Conservation (phyloP, 53 echinoderm and acorn worm genomes). For the Temnopleurus reevesii region DNA sequence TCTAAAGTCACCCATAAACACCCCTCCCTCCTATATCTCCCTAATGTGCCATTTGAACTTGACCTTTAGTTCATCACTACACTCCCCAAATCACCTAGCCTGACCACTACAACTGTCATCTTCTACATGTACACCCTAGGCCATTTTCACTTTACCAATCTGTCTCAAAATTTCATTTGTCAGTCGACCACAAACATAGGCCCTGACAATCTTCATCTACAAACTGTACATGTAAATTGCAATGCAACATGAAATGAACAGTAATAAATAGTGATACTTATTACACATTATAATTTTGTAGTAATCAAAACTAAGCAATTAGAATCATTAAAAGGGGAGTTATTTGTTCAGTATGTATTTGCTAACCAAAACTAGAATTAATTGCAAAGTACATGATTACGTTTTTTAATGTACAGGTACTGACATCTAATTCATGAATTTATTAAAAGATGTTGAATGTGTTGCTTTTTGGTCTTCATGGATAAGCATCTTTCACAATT, state of each 20-base stretch:
- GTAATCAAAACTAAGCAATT: neutral
- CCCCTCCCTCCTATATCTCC: neutral
- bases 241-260: too few species aligned
- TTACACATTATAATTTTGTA: neutral
- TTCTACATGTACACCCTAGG: neutral
- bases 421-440: neutral
- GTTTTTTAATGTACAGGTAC: too few species aligned
- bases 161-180: conserved; percentile 11
- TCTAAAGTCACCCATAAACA: neutral
- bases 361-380: conserved; percentile 25
- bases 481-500: neutral
- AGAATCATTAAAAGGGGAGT: neutral
- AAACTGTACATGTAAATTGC: too few species aligned
- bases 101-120: conserved; percentile 7
- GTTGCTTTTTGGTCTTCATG: neutral
- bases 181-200: neutral
- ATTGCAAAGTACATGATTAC: neutral
- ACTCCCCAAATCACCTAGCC: neutral
- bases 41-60: conserved; percentile 37
- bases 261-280: too few species aligned
- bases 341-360: too few species aligned
- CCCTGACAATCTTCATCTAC: too few species aligned
- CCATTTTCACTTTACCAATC: conserved; percentile 14
- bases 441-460: neutral
- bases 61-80: conserved; percentile 10